Percentiles rank a stretch among this genome's conserved stretches.
Evolutionary conservation across 30 jellyfish, hydroid and myxozoan genomes (phyloP).

Genomic region (Rhopilema esculentum): DNA sequence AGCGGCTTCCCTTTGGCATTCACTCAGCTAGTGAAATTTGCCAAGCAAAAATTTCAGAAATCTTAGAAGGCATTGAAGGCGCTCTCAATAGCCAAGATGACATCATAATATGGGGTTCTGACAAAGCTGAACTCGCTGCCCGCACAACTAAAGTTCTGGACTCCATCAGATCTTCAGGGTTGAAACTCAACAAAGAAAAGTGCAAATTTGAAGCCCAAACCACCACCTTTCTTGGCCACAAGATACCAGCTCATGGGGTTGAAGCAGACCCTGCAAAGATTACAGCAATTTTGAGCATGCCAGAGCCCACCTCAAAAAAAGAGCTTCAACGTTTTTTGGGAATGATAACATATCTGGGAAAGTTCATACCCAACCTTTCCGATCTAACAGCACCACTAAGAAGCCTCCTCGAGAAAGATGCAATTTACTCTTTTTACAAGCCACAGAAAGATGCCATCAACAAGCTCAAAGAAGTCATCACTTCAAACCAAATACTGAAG

Average conservation of each 20-base stretch:
- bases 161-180: slow-evolving; percentile 26
- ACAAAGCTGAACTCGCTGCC: slow-evolving; percentile 43
- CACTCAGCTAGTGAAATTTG: slow-evolving; percentile 83
- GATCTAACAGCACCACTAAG: slow-evolving; percentile 49
- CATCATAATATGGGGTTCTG: slow-evolving; percentile 72
- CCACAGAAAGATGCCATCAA: slow-evolving; percentile 64
- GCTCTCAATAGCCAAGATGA: slow-evolving; percentile 73
- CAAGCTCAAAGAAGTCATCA: slow-evolving; percentile 51
- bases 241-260: slow-evolving; percentile 37
- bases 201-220: slow-evolving; percentile 34
- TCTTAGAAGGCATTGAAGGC: slow-evolving; percentile 58
- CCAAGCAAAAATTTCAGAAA: slow-evolving; percentile 53
- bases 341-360: slow-evolving; percentile 25
- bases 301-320: slow-evolving; percentile 39
- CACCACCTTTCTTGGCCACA: slow-evolving; percentile 44
- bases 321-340: slow-evolving; percentile 55
- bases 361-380: slow-evolving; percentile 62
- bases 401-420: slow-evolving; percentile 47
- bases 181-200: slow-evolving; percentile 35
- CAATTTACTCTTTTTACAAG: slow-evolving; percentile 31
- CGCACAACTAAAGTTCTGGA: slow-evolving; percentile 37
- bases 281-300: slow-evolving; percentile 39
- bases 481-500: slow-evolving; percentile 46
- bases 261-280: slow-evolving; percentile 51
- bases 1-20: slow-evolving; percentile 62